Evolutionary conservation across 2,888 invertebrate species (phyloP).

Genomic region (Pachliopta kotzebuea): DNA sequence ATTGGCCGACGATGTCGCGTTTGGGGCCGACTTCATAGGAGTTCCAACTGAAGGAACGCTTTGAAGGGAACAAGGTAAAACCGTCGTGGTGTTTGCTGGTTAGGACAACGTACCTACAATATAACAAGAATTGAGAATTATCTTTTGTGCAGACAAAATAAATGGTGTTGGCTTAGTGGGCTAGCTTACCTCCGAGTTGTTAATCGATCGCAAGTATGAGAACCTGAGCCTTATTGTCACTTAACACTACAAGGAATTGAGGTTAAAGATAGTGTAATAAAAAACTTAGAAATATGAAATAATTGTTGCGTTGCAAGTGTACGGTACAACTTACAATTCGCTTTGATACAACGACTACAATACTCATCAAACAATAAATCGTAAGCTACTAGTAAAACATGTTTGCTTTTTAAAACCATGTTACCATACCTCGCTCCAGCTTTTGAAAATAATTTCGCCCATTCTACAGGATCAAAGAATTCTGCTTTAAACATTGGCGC

Average conservation of each 20-base stretch:
- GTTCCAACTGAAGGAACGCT: conserved; percentile 92
- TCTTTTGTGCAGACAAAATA: no score
- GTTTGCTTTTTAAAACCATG: background rate
- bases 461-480: conserved; percentile 90
- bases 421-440: conserved; percentile 90
- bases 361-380: background rate
- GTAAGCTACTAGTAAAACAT: no score
- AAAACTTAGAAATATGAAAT: no score
- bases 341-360: no score
- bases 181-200: no score
- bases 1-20: conserved; percentile 88
- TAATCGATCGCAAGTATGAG: no score
- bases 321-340: no score
- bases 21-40: conserved; percentile 88
- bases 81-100: conserved; percentile 96
- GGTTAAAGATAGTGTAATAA: no score
- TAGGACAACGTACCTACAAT: conserved; percentile 86
- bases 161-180: no score
- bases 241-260: background rate
- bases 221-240: no score
- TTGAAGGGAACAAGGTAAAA: conserved; percentile 91
- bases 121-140: background rate
- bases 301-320: no score
- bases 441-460: conserved; percentile 90
- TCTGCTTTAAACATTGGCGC: conserved; percentile 93